Base-by-base conservation (phyloP, 2,888 invertebrate species). In the Lasiommata megera region DNA sequence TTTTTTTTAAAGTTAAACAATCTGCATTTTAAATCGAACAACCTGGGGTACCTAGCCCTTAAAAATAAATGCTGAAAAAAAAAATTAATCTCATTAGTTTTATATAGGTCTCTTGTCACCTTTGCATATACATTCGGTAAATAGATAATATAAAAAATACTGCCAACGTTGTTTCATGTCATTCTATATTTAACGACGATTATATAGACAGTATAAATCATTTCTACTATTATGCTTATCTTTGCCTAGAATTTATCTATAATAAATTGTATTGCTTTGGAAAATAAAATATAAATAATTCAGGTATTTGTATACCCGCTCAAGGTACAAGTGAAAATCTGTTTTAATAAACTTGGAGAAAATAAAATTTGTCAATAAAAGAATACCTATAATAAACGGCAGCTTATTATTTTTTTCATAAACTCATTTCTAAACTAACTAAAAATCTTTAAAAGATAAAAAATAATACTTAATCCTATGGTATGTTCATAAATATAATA, bases 401-500 rank as follows among this genome's bases (percentile, higher is more conserved):
- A 79, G 76, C 79, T 80, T 81, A 79, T 82, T 79, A 51, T 77
- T 53, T 48, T 48, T 57, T 57, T 38, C 80, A 87, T 88, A 88
- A 88, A 88, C 88, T 89, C 88, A 88, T 85, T 86, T 77, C 80
- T 87, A 87, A 76, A 79, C 83, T 87, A 87, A 76, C 82, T 84
- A 88, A 75, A 58, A 82, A 85, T 85, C 88, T 87, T 86, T 88
- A 83, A 76, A 80, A 88, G 88, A 86, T 87, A 86, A 87, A 84
- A 80, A 82, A 86, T 80, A 83, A 84, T 81, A 80, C 88, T 88
- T 88, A 89, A 66, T 68, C 83, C 88, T 90, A 90, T 90, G 90
- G 90, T 90, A 90, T 89, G 88, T 89, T 84, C 82, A 90, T 89
- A 89, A 88, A 89, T 87, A 88, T 81, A 84, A 76, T 81, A 84